Conservation (phyloP, 2,888 invertebrate species). For the Troides helena region DNA sequence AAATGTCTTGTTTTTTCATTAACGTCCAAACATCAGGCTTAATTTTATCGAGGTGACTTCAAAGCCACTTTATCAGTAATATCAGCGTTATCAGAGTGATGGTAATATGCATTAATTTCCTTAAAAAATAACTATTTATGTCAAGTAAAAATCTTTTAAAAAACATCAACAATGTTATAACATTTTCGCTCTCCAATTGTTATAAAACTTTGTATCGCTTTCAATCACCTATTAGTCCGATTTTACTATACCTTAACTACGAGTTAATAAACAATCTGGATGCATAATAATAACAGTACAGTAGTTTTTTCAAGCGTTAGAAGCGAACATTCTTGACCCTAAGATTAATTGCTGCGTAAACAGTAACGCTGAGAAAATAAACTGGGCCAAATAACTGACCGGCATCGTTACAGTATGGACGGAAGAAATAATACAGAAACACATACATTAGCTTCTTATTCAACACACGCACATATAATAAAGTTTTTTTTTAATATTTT, state of each 20-base stretch:
- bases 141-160: not conserved
- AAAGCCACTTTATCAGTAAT: not conserved
- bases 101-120: not conserved
- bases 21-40: not conserved
- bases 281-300: slow-evolving; percentile 1
- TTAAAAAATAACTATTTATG: not conserved
- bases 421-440: not conserved
- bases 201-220: not conserved
- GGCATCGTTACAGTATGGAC: slow-evolving; percentile 1
- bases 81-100: not conserved
- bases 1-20: not conserved
- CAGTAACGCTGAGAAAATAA: slow-evolving; percentile 16
- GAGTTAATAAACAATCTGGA: not conserved
- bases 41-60: not conserved
- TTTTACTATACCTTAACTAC: too few relatives aligned
- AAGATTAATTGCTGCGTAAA: slow-evolving; percentile 19
- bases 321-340: slow-evolving; percentile 23
- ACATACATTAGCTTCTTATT: not conserved
- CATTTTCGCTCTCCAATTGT: not conserved
- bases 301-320: slow-evolving; percentile 16
- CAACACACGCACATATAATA: not conserved
- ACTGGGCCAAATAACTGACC: slow-evolving; percentile 26
- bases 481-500: too few relatives aligned
- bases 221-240: not conserved
- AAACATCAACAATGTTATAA: not conserved